A percentile compares a stretch with the other conserved stretches of the same genome.
Evolutionary conservation across 2,113 vertebrate species (phyloP).

Genomic region (Silurus asotus): DNA sequence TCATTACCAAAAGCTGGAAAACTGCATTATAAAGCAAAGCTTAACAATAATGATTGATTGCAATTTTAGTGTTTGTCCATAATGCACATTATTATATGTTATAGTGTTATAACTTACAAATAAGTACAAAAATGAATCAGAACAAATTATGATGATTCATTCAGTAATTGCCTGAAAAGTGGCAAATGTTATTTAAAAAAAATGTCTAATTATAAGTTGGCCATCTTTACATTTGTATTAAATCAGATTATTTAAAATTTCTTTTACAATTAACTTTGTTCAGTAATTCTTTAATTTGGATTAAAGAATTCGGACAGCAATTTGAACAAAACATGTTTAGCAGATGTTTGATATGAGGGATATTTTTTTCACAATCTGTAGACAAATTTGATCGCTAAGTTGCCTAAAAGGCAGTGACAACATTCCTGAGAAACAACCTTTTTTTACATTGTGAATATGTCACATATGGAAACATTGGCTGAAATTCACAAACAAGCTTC

Average conservation of each 20-base stretch:
- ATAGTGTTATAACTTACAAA: too few relatives aligned
- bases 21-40: too few relatives aligned
- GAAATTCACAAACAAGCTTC: not conserved
- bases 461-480: not conserved
- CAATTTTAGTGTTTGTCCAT: too few relatives aligned
- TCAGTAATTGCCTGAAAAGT: too few relatives aligned
- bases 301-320: not conserved
- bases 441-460: not conserved
- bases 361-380: not conserved
- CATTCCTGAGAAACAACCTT: not conserved
- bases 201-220: too few relatives aligned
- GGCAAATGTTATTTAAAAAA: too few relatives aligned
- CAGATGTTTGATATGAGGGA: not conserved
- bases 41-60: too few relatives aligned
- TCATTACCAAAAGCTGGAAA: not conserved
- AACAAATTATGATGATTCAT: too few relatives aligned
- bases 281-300: not conserved
- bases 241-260: too few relatives aligned
- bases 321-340: not conserved
- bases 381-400: not conserved
- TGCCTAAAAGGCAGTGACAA: not conserved
- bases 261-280: too few relatives aligned
- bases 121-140: too few relatives aligned
- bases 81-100: not conserved
- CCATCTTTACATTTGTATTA: too few relatives aligned